phyloP scores from a whole-genome alignment of 1,140 invertebrate species.

The Drosophila pseudoobscura region DNA sequence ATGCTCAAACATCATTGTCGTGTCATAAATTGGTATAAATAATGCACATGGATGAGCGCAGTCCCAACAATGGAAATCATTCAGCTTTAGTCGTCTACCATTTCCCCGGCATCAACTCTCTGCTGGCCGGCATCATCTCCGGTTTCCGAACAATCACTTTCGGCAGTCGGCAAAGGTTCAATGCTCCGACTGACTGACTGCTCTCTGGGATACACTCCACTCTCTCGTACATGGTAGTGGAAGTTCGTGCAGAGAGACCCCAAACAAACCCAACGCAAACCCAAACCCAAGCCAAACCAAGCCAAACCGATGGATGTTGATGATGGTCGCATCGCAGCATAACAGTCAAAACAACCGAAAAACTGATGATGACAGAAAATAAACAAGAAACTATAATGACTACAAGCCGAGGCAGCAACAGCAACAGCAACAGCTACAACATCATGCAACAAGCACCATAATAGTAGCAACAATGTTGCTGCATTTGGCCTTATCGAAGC shows the following conservation, averaged over 20 bases:
- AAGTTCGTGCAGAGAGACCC: constrained; percentile 51
- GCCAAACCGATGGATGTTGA: constrained; percentile 44
- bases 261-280: too few relatives aligned
- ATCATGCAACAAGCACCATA: constrained; percentile 17
- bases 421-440: constrained; percentile 35
- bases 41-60: constrained; percentile 19
- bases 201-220: constrained; percentile 11
- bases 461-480: constrained; percentile 49
- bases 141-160: constrained; percentile 65
- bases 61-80: constrained; percentile 51
- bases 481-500: constrained; percentile 28
- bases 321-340: constrained; percentile 37
- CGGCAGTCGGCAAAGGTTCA: constrained; percentile 49
- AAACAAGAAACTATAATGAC: constrained; percentile 52
- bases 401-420: constrained; percentile 7
- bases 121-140: constrained; percentile 11
- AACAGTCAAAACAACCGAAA: constrained; percentile 48
- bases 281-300: too few relatives aligned
- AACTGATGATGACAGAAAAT: constrained; percentile 56
- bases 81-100: constrained; percentile 19
- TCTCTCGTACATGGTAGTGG: constrained; percentile 9
- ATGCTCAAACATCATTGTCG: constrained; percentile 19
- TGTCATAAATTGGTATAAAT: constrained; percentile 28
- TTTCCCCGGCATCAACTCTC: constrained; percentile 20
- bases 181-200: constrained; percentile 39